phyloP scores from a whole-genome alignment of 2,113 vertebrate species.

The Dipodomys ordii region DNA sequence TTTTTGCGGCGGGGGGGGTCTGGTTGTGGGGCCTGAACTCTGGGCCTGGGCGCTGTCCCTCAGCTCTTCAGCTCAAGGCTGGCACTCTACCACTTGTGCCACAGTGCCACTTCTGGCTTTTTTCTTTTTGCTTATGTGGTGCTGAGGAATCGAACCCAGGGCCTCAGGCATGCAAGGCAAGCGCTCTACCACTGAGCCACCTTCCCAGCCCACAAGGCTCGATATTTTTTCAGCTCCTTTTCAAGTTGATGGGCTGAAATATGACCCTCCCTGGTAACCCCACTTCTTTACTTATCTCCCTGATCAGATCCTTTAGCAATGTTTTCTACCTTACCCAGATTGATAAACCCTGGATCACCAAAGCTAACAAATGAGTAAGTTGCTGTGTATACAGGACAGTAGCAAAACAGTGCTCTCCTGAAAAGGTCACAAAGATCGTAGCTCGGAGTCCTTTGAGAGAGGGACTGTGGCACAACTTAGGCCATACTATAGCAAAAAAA shows the following conservation, averaged over 20 bases:
- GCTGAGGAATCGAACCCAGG: too few relatives aligned
- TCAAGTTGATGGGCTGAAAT: background rate
- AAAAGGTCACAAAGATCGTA: background rate
- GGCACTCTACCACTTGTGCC: too few relatives aligned
- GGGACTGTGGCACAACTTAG: fast-evolving
- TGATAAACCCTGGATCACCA: background rate
- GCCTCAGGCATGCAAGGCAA: too few relatives aligned
- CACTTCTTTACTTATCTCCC: background rate
- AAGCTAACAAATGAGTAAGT: background rate
- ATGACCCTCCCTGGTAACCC: background rate
- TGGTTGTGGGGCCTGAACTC: too few relatives aligned
- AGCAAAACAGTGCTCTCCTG: background rate
- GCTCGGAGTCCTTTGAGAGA: background rate
- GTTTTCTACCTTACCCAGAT: background rate
- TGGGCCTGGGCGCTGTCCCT: too few relatives aligned
- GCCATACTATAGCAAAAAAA: background rate
- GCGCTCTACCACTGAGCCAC: too few relatives aligned
- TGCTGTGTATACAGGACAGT: background rate
- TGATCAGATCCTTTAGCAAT: background rate
- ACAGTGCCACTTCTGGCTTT: too few relatives aligned
- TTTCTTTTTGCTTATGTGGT: too few relatives aligned
- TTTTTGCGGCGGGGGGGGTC: too few relatives aligned
- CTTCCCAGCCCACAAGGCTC: background rate
- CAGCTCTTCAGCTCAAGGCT: too few relatives aligned
- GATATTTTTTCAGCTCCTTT: background rate